Conservation (phyloP, 2,797 vertebrate genomes). For the Karalla daura region DNA sequence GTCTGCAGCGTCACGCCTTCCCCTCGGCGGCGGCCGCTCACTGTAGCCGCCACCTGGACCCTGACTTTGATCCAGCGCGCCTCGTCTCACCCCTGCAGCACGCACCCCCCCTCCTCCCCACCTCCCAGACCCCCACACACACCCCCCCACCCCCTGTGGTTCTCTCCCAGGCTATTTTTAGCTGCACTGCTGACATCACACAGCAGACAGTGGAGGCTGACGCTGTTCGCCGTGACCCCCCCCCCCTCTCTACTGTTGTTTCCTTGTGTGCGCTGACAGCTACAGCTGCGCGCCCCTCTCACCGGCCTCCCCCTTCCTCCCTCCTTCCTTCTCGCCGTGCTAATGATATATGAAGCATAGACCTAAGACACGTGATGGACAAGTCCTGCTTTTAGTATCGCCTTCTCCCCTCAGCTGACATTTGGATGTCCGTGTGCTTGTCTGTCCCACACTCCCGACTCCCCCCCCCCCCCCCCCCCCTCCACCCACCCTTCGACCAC, state of each 20-base stretch:
- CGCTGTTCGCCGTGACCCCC: conserved; percentile 61
- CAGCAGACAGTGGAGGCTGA: conserved; percentile 62
- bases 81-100: conserved; percentile 49
- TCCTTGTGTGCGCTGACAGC: conserved; percentile 64
- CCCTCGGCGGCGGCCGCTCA: conserved; percentile 24
- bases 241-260: conserved; percentile 44
- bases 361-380: conserved; percentile 41
- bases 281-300: conserved; percentile 70
- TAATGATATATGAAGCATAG: conserved; percentile 53
- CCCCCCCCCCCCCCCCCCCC: conserved; percentile 39
- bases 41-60: conserved; percentile 53
- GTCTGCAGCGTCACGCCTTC: conserved; percentile 46
- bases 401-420: conserved; percentile 26
- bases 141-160: conserved; percentile 40
- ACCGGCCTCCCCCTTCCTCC: conserved; percentile 3
- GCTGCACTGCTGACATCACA: conserved; percentile 77
- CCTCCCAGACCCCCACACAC: too few relatives aligned
- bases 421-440: conserved; percentile 35
- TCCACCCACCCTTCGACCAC: conserved; percentile 45
- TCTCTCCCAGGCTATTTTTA: conserved; percentile 76
- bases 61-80: conserved; percentile 35
- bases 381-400: conserved; percentile 38
- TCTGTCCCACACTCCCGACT: conserved; percentile 38
- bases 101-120: too few relatives aligned
- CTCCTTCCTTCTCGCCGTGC: conserved; percentile 19